Conservation (phyloP, 2,113 vertebrate genomes). For the Crypturellus undulatus region DNA sequence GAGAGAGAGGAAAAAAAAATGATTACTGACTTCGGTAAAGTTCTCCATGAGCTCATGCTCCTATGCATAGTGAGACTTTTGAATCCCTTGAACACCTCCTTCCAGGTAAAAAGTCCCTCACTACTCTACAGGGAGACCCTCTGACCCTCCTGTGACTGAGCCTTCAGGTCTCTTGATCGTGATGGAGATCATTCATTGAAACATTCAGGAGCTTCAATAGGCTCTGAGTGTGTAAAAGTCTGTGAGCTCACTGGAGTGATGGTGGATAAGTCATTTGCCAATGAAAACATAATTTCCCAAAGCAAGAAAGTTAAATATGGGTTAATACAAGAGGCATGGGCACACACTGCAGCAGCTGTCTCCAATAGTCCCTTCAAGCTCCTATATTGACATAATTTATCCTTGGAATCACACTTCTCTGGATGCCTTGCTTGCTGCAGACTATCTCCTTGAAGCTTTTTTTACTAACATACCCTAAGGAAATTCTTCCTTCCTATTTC, state of each 20-base stretch:
- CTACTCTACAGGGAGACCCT: not conserved
- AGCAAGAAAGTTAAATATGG: rapidly evolving
- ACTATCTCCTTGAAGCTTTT: not conserved
- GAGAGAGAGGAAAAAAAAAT: not conserved
- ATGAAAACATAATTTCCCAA: not conserved
- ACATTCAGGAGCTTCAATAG: not conserved
- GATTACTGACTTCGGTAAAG: not conserved
- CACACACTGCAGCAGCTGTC: not conserved
- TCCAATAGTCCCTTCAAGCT: not conserved
- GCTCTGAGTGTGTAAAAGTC: not conserved
- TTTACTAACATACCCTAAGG: not conserved
- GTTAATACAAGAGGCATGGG: not conserved
- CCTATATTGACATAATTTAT: not conserved
- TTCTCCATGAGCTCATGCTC: not conserved
- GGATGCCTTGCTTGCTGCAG: not conserved
- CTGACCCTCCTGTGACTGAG: not conserved
- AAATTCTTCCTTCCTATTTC: not conserved
- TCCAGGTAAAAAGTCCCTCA: not conserved
- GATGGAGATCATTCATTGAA: not conserved
- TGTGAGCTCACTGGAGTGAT: rapidly evolving
- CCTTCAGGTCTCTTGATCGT: not conserved
- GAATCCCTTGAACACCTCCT: not conserved
- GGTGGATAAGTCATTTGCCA: not conserved
- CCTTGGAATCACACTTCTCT: not conserved
- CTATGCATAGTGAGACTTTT: not conserved